Percentiles rank a stretch among this genome's conserved stretches.
Conservation (phyloP, 2,888 invertebrate species). For the Aleiodes leptofemur region DNA sequence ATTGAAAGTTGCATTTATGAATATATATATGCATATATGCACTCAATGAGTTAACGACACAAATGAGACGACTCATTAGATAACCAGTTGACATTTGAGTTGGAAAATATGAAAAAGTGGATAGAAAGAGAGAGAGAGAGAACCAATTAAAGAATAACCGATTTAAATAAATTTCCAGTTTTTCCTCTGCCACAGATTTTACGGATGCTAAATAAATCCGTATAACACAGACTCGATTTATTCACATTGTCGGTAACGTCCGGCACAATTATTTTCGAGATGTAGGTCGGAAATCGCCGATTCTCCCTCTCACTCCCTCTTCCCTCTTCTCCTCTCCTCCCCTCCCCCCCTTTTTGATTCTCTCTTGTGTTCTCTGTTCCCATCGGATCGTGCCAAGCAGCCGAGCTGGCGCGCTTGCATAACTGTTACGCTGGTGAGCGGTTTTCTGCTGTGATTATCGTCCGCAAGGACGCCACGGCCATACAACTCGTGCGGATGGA, state of each 20-base stretch:
- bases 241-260: conserved; percentile 22
- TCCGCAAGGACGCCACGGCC: conserved; percentile 55
- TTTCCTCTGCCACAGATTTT: conserved; percentile 20
- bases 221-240: conserved; percentile 19
- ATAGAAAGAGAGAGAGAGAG: neutral
- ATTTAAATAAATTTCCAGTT: conserved; percentile 16
- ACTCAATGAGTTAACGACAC: conserved; percentile 18
- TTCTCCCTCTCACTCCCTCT: conserved; percentile 13
- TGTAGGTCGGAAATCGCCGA: conserved; percentile 37
- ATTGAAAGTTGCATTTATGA: neutral
- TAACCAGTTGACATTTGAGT: conserved; percentile 23
- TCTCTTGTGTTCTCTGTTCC: conserved; percentile 15
- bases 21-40: neutral
- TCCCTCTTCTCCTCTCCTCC: too few species aligned
- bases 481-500: conserved; percentile 53
- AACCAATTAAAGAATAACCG: neutral
- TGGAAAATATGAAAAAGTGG: neutral
- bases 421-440: conserved; percentile 48
- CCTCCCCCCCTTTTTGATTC: neutral
- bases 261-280: conserved; percentile 23
- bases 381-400: conserved; percentile 26
- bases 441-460: conserved; percentile 58
- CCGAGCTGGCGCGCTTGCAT: conserved; percentile 48
- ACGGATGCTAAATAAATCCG: conserved; percentile 20
- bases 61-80: conserved; percentile 13